Percentiles rank a stretch among this genome's conserved stretches.
These are phyloP conservation scores for Megathymus violae DNA, from an alignment of 1,140 invertebrate genomes.

Conservation along the genomic window DNA sequence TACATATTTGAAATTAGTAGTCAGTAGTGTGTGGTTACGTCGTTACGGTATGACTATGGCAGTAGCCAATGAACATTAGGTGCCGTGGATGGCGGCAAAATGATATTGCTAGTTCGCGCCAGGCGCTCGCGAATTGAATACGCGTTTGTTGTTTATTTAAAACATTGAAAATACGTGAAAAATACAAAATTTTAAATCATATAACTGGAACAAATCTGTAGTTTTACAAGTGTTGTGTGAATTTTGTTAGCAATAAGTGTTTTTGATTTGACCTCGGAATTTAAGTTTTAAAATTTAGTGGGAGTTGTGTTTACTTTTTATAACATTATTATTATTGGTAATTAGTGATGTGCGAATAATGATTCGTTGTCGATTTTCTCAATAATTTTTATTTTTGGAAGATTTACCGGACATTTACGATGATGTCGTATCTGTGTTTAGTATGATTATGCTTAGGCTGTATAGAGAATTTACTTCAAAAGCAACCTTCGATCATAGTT, in stretches of 20 bases:
- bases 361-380: neutral
- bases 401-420: neutral
- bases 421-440: no score
- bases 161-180: neutral
- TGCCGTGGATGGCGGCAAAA: slow-evolving; percentile 42
- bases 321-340: neutral
- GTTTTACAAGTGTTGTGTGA: slow-evolving; percentile 35
- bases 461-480: no score
- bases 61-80: neutral
- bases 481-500: no score
- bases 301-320: neutral
- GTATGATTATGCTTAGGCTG: no score
- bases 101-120: slow-evolving; percentile 27
- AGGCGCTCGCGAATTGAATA: neutral
- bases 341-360: neutral
- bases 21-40: no score
- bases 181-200: neutral
- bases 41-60: no score
- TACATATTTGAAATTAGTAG: no score
- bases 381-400: no score
- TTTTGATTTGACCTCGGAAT: neutral
- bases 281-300: neutral
- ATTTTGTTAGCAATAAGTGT: slow-evolving; percentile 18
- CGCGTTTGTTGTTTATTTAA: neutral
- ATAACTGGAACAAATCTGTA: neutral